Conservation (phyloP, 2,113 vertebrate genomes). For the Brienomyrus brachyistius region DNA sequence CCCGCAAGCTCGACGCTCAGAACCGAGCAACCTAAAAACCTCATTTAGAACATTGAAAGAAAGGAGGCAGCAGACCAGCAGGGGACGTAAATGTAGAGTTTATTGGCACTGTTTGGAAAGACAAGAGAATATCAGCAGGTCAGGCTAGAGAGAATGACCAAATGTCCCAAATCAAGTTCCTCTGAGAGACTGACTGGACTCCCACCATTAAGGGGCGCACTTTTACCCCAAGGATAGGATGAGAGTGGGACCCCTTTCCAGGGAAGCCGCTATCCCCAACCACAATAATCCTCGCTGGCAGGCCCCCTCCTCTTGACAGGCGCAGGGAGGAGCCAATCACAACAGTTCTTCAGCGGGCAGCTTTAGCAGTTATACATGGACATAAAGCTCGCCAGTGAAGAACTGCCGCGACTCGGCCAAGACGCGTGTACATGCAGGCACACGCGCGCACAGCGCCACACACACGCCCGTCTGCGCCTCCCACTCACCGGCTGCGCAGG, state of each 20-base stretch:
- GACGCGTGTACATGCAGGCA: constrained; percentile 11
- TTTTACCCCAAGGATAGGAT: neutral
- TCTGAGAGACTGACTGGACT: neutral
- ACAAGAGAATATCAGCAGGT: neutral
- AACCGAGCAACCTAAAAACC: neutral
- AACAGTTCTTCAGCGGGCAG: constrained; percentile 99
- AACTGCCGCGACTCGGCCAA: constrained; percentile 97
- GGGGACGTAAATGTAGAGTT: neutral
- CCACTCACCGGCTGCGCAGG: constrained; percentile 8
- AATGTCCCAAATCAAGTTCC: neutral
- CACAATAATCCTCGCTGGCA: neutral
- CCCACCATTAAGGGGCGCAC: neutral
- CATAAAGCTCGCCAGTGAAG: constrained; percentile 99
- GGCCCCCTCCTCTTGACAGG: constrained; percentile 27
- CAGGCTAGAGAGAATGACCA: neutral
- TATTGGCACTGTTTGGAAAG: neutral
- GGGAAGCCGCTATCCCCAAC: neutral
- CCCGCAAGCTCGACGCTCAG: neutral
- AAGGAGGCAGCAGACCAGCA: neutral
- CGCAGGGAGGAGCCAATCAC: constrained; percentile 84
- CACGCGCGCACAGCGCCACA: neutral
- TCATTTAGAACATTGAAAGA: neutral
- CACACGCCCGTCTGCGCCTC: neutral
- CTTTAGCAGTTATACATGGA: constrained; percentile 92
- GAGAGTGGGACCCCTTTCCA: neutral